Evolutionary conservation across 2,113 vertebrate genomes (phyloP), one percentile per base, ranked within the genome.

Genomic region (Oreochromis aureus): DNA sequence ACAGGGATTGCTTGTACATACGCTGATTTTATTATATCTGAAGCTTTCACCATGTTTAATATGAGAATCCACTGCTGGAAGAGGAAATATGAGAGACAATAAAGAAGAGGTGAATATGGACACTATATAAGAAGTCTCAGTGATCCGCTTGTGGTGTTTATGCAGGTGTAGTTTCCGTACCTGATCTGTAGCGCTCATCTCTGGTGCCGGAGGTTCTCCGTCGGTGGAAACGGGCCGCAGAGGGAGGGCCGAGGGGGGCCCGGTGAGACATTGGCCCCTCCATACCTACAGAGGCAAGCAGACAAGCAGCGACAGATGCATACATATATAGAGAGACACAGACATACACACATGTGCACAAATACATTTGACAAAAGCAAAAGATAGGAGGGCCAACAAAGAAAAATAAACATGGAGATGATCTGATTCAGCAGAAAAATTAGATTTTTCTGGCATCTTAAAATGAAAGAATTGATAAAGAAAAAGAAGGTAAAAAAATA

Each of bases 141-240:
- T 15, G 5, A 34, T 22, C 27, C 3, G 3, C 0, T 0, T 2
- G 27, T n/a, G 27, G 39, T 48, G 30, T 55, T 80, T 7, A 53
- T 51, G 16, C 10, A 58, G 27, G 22, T 7, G 46, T 2, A 3
- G 13, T 15, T n/a, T 27, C 24, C 2, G 5, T 92, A 99, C 98
- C 99, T 76, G 99, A 99, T 92, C 98, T 94, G 92, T 99, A 99
- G 92, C 98, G 98, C 58, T 99, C 99, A 92, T 99, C 98, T 91
- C 98, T 97, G 30, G 99, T 99, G 93, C 99, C 99, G 63, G 99
- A 99, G 59, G 99, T 99, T 90, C 99, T 97, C 88, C 98, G 97
- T 4, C 98, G 97, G 94, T 99, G 98, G 91, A 99, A 99, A 9
- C 98, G 98, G 58, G 98, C 98, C 0, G 96, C 96, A 39, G 98